A percentile compares a stretch with the other conserved stretches of the same genome.
These are phyloP conservation scores for Electrona antarctica DNA, from an alignment of 2,113 vertebrate species.

Conservation along the genomic window DNA sequence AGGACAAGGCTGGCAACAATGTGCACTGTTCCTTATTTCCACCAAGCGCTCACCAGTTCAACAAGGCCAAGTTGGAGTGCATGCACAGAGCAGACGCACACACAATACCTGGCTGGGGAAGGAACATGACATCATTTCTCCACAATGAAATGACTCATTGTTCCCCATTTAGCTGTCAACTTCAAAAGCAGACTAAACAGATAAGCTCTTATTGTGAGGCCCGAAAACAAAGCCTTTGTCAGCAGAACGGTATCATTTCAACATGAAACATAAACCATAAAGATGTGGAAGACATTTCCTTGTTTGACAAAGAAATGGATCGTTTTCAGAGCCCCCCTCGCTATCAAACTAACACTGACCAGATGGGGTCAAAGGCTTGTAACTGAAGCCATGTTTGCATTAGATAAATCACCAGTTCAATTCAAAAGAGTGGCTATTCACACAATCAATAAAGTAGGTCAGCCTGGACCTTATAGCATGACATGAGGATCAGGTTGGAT, in stretches of 20 bases:
- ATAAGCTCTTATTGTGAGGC: neutral
- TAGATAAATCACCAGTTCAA: conserved; percentile 2
- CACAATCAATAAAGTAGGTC: conserved; percentile 20
- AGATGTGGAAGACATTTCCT: neutral
- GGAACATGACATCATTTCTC: conserved; percentile 66
- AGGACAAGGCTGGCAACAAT: conserved; percentile 52
- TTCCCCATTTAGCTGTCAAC: conserved; percentile 50
- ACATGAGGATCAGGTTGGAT: conserved; percentile 34
- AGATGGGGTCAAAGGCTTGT: conserved; percentile 8
- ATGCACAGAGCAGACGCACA: neutral
- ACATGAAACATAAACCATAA: conserved; percentile 35
- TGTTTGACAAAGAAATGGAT: neutral
- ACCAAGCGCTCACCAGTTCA: conserved; percentile 32
- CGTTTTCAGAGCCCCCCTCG: neutral
- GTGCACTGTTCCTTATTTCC: conserved; percentile 41
- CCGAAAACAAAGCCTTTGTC: conserved; percentile 37
- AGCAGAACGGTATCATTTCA: conserved; percentile 28
- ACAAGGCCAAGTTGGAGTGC: conserved; percentile 20
- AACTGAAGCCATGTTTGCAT: conserved; percentile 5
- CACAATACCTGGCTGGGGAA: conserved; percentile 50
- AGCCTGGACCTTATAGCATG: neutral
- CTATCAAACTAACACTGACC: conserved; percentile 9
- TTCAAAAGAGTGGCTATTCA: neutral
- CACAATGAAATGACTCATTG: conserved; percentile 63
- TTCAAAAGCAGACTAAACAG: conserved; percentile 44